Base-by-base conservation (phyloP, 2,113 vertebrate species). In the Amazona vittata region DNA sequence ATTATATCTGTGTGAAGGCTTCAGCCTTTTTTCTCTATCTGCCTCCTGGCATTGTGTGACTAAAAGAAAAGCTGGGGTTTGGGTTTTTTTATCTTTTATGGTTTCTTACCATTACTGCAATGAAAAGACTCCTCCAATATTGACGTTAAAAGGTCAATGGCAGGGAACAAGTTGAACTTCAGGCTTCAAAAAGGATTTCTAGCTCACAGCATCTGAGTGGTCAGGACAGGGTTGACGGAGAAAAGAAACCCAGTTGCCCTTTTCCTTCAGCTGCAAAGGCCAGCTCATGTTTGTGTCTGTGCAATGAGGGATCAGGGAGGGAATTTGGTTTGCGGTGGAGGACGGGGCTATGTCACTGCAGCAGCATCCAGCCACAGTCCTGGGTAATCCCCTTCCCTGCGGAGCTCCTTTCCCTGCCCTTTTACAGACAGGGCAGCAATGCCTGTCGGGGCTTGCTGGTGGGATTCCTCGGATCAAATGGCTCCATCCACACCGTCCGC, bases 401-500 rank as follows among this genome's bases (percentile, higher is more conserved):
- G 1, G 1, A 65, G 50, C 2, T 9, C 85, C 41, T 28, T 35
- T 29, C 52, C 25, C 69, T 96, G 91, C 82, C 86, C 83, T 83
- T 85, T 70, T 43, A 1, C 35, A 69, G 63, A 9, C 26, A 14
- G 25, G 39, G 64, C 69, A 13, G 75, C 12, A 5, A 5, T 64
- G 79, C 88, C 57, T 76, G 88, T 15, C 16, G 3, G 68, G 77
- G 63, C 71, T 91, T 18, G 78, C 74, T 9, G 5, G 11, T 10
- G 94, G 4, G 65, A 29, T 75, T 76, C 59, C 91, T 69, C 1
- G 43, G 73, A 60, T 95, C 94, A 10, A 33, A 83, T 33, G 35
- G 50, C 85, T 12, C 5, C 1, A 26, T 10, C 4, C 1, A 3
- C 43, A 4, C 46, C 3, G 0, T 6, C 63, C 18, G 6, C 46